phyloP scores from a whole-genome alignment of 1,140 invertebrate species.

The Caenorhabditis elegans region WBcel235 BX284605.5:13631001-13631500 shows the following conservation, averaged over 20 bases:
- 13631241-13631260: not conserved
- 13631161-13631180: constrained; percentile 2
- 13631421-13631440: too few relatives aligned
- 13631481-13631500: too few relatives aligned
- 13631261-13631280: not conserved
- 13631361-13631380: too few relatives aligned
- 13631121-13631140: not conserved
- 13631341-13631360: not conserved
- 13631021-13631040: not conserved
- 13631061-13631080: not conserved
- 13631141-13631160: constrained; percentile 16
- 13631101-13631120: too few relatives aligned
- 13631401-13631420: too few relatives aligned
- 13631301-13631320: not conserved
- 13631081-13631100: not conserved
- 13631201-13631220: not conserved
- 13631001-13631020: too few relatives aligned
- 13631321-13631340: not conserved
- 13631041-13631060: not conserved
- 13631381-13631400: too few relatives aligned
- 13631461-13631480: too few relatives aligned
- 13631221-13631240: constrained; percentile 11
- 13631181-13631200: not conserved
- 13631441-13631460: too few relatives aligned
- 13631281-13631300: constrained; percentile 7